Percentiles rank a stretch among this genome's conserved stretches.
Conservation (phyloP, 1,140 invertebrate genomes). For the Penaeus japonicus region DNA sequence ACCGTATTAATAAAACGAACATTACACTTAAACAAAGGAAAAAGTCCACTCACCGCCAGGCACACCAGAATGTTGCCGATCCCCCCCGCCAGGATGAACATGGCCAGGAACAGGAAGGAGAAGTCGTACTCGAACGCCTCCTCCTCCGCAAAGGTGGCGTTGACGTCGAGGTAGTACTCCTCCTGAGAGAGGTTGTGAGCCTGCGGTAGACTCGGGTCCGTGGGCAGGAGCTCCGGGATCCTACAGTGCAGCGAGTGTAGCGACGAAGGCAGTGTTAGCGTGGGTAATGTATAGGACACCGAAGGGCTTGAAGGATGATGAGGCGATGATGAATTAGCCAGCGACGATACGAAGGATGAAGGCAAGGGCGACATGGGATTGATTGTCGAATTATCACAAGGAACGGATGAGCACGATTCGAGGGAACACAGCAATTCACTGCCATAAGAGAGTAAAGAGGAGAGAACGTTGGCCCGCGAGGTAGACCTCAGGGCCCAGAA, state of each 20-base stretch:
- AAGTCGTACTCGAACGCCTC: constrained; percentile 52
- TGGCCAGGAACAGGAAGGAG: constrained; percentile 53
- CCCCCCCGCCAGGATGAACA: constrained; percentile 49
- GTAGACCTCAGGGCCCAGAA: constrained; percentile 35
- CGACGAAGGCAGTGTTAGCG: neutral
- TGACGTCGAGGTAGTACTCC: constrained; percentile 15
- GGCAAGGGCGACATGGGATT: neutral
- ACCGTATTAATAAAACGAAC: no score
- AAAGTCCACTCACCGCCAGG: constrained; percentile 63
- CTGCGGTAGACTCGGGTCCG: neutral
- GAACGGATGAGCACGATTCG: constrained; percentile 28
- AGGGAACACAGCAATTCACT: constrained; percentile 43
- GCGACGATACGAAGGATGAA: neutral
- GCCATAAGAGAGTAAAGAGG: constrained; percentile 20
- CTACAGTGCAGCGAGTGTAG: neutral
- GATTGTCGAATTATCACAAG: constrained; percentile 29
- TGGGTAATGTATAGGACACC: constrained; percentile 1
- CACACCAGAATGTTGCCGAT: constrained; percentile 27
- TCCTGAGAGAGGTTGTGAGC: no score
- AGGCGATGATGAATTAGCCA: neutral
- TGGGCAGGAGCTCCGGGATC: neutral
- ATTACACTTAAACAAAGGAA: no score
- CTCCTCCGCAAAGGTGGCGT: neutral
- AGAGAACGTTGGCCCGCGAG: constrained; percentile 11
- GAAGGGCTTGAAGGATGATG: constrained; percentile 24